A percentile compares a stretch with the other conserved stretches of the same genome.
These are phyloP conservation scores for Uropetala carovei DNA, from an alignment of 2,888 invertebrate genomes.

Conservation along the genomic window DNA sequence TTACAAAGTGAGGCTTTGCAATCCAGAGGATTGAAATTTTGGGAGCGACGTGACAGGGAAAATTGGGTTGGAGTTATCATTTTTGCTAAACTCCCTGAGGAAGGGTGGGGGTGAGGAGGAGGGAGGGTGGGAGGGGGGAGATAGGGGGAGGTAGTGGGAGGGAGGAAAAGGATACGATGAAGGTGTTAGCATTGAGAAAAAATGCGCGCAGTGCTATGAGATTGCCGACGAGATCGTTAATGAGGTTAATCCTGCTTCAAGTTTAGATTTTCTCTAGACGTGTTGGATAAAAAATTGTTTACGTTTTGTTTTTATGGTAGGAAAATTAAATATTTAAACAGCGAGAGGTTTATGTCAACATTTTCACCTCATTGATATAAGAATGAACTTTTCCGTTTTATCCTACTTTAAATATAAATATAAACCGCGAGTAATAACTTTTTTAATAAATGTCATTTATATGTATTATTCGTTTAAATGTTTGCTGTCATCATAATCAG, in stretches of 20 bases:
- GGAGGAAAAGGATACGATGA: background rate
- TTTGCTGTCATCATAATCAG: too few species aligned
- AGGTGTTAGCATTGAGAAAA: background rate
- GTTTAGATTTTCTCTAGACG: background rate
- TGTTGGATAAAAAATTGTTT: too few species aligned
- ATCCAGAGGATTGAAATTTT: conserved; percentile 59
- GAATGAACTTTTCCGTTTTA: too few species aligned
- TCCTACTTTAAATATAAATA: too few species aligned
- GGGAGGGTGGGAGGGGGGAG: background rate
- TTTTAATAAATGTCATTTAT: too few species aligned
- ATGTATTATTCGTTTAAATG: too few species aligned
- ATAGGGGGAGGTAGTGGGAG: background rate
- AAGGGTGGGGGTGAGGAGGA: background rate
- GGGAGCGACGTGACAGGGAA: conserved; percentile 59
- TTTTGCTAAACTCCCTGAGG: conserved; percentile 59
- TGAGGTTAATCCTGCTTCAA: background rate
- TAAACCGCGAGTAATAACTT: too few species aligned
- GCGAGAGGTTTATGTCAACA: too few species aligned
- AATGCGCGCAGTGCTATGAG: background rate
- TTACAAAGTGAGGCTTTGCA: conserved; percentile 62
- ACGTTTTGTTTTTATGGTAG: too few species aligned
- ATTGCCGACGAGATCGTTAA: background rate
- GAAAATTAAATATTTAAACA: too few species aligned
- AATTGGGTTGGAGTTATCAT: conserved; percentile 63
- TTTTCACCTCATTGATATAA: too few species aligned